Evolutionary conservation across 2,113 vertebrate species (phyloP).

Genomic region (Parus major): DNA sequence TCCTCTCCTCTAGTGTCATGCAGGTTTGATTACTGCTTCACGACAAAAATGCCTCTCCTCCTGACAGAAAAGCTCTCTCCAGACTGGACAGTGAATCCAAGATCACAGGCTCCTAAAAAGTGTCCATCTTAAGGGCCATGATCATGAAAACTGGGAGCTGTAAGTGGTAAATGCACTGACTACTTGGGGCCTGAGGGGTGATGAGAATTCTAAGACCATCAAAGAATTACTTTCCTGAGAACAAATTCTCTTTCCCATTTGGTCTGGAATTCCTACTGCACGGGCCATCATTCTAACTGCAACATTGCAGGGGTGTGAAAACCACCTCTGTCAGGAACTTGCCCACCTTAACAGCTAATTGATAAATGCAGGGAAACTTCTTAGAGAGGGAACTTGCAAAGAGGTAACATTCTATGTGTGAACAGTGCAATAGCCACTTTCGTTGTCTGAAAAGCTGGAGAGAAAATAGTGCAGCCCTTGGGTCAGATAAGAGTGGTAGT

Average conservation of each 20-base stretch:
- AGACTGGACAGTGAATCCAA: background rate
- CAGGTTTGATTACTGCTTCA: background rate
- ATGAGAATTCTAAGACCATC: background rate
- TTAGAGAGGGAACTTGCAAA: background rate
- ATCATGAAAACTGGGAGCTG: background rate
- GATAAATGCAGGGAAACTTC: background rate
- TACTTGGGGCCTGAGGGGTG: background rate
- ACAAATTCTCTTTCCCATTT: background rate
- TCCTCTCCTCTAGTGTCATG: background rate
- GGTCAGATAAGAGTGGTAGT: background rate
- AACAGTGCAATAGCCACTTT: background rate
- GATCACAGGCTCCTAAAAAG: background rate
- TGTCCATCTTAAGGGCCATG: accelerated
- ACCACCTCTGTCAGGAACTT: background rate
- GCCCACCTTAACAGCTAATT: background rate
- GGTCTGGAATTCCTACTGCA: background rate
- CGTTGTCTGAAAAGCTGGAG: background rate
- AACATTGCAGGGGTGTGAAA: background rate
- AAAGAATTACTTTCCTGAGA: background rate
- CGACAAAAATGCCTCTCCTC: background rate
- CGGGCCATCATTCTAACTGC: background rate
- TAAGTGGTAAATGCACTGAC: background rate
- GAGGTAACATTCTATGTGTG: background rate
- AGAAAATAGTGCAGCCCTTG: background rate
- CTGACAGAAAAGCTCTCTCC: background rate